A percentile compares a stretch with the other conserved stretches of the same genome.
phyloP scores from a whole-genome alignment of 2,113 vertebrate species.

The Ceyx cyanopectus region DNA sequence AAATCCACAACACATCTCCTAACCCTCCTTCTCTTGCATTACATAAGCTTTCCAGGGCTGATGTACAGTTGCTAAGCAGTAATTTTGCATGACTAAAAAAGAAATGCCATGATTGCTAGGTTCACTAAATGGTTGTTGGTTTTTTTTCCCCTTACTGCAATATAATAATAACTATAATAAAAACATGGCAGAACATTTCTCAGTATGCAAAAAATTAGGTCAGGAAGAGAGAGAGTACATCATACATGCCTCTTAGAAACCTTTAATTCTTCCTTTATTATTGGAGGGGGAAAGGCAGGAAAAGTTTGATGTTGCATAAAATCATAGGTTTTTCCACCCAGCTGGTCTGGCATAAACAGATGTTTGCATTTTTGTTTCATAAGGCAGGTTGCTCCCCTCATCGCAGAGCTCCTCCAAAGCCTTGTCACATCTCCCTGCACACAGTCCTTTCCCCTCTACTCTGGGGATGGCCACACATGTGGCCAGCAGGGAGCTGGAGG shows the following conservation, averaged over 20 bases:
- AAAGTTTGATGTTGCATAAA: neutral
- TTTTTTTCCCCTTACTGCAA: neutral
- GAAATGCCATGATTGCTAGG: constrained; percentile 28
- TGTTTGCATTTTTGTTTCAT: neutral
- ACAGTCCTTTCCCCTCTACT: neutral
- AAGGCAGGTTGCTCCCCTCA: neutral
- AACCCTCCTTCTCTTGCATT: neutral
- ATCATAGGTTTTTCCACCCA: neutral
- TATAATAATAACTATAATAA: constrained; percentile 14
- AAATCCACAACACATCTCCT: neutral
- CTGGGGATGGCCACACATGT: fast-evolving
- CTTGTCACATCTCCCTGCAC: neutral
- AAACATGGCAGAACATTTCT: constrained; percentile 5
- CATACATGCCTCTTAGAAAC: neutral
- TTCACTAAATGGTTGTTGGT: neutral
- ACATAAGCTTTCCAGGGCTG: neutral
- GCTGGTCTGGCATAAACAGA: neutral
- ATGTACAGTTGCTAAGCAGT: constrained; percentile 32
- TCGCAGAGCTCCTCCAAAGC: neutral
- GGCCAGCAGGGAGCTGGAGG: fast-evolving
- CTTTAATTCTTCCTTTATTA: neutral
- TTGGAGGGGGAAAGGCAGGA: neutral
- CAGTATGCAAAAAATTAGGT: neutral
- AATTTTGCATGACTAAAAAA: constrained; percentile 34
- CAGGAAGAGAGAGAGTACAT: neutral